phyloP scores from a whole-genome alignment of 30 jellyfish, hydroid and myxozoan genomes.

The Chrysaora quinquecirrha region DNA sequence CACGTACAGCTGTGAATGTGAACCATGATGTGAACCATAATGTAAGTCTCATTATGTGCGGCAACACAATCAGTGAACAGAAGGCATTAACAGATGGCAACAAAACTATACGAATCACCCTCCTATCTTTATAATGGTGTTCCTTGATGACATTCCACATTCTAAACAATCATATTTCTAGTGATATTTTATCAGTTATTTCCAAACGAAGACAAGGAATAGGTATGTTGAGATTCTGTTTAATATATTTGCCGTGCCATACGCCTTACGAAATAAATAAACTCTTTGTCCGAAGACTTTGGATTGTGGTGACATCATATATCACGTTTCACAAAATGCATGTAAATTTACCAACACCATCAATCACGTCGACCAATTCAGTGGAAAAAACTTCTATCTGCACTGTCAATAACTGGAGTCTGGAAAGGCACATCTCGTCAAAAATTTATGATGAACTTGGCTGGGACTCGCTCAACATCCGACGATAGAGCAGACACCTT shows the following conservation, averaged over 20 bases:
- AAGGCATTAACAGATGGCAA: background rate
- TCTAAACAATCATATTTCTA: slow-evolving; percentile 7
- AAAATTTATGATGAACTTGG: slow-evolving; percentile 46
- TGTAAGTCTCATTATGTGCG: background rate
- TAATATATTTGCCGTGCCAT: background rate
- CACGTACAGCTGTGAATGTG: background rate
- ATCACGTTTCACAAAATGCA: slow-evolving; percentile 1
- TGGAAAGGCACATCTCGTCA: slow-evolving; percentile 57
- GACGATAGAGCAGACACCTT: slow-evolving; percentile 68
- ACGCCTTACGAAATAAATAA: background rate
- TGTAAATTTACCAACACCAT: slow-evolving; percentile 2
- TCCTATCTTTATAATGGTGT: slow-evolving; percentile 12
- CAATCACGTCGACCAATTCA: slow-evolving; percentile 5
- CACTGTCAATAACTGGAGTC: slow-evolving; percentile 28
- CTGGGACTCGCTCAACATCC: slow-evolving; percentile 42
- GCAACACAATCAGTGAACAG: slow-evolving; percentile 26
- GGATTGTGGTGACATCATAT: slow-evolving; percentile 13
- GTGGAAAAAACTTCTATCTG: slow-evolving; percentile 49
- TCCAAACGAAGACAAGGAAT: slow-evolving; percentile 3
- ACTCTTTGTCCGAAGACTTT: background rate
- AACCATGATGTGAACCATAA: slow-evolving; percentile 6
- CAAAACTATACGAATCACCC: background rate
- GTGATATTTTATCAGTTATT: slow-evolving; percentile 1
- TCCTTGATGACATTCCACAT: slow-evolving; percentile 22
- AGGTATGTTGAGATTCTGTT: background rate